phyloP scores from a whole-genome alignment of 30 jellyfish, hydroid and myxozoan species.

The Haliclystus octoradiatus region DNA sequence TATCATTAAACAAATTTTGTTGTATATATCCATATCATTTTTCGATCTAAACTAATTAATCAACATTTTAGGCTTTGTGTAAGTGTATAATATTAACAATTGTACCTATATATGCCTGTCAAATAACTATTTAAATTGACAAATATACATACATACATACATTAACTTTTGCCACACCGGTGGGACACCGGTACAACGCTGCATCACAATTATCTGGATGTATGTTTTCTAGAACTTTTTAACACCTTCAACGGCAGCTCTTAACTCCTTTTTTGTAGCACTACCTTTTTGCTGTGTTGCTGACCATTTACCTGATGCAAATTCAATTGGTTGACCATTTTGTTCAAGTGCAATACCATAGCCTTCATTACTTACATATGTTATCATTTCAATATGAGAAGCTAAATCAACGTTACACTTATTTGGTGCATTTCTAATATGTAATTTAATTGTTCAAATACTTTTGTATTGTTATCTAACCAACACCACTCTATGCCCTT shows the following conservation, averaged over 20 bases:
- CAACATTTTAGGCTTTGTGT: too few species aligned
- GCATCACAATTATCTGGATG: not conserved
- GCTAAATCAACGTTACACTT: not conserved
- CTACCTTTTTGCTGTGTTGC: not conserved
- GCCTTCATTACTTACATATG: not conserved
- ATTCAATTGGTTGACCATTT: not conserved
- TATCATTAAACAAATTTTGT: too few species aligned
- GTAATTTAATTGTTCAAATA: not conserved
- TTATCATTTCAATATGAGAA: not conserved
- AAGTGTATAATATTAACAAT: too few species aligned
- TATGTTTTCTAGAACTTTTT: not conserved
- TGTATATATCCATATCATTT: too few species aligned
- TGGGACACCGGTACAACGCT: not conserved
- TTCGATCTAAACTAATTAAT: too few species aligned
- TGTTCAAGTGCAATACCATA: not conserved
- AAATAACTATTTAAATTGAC: too few species aligned
- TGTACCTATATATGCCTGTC: too few species aligned
- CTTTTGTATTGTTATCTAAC: not conserved
- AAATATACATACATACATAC: too few species aligned
- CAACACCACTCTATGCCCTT: not conserved
- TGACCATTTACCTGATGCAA: not conserved
- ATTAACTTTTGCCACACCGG: too few species aligned
- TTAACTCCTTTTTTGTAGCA: not conserved
- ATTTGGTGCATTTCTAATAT: not conserved
- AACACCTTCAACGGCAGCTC: not conserved